Conservation (phyloP, 2,797 vertebrate species). For the Paramormyrops hopkinsi region DNA sequence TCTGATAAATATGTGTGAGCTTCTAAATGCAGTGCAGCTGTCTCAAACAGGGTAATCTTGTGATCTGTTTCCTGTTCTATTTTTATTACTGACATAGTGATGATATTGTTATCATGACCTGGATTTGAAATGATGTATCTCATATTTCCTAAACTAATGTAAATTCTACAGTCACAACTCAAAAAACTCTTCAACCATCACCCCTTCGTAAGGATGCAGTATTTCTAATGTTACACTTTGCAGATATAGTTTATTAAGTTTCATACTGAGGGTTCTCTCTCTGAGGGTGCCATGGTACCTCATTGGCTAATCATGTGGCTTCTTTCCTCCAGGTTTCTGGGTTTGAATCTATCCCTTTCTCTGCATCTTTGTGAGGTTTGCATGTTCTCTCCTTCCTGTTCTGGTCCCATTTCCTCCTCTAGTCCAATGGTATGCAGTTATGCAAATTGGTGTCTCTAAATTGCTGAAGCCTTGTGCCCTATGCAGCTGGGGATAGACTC, state of each 20-base stretch:
- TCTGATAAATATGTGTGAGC: slow-evolving; percentile 15
- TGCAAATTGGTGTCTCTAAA: neutral
- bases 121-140: slow-evolving; percentile 50
- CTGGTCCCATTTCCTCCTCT: neutral
- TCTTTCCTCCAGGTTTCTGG: neutral
- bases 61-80: slow-evolving; percentile 73
- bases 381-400: neutral
- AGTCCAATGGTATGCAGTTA: neutral
- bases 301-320: neutral
- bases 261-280: neutral
- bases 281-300: neutral
- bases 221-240: neutral
- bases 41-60: slow-evolving; percentile 58
- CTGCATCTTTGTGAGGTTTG: neutral
- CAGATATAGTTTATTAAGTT: neutral
- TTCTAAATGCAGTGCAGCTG: slow-evolving; percentile 19
- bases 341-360: neutral
- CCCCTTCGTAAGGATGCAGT: neutral
- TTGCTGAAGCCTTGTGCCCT: neutral
- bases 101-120: slow-evolving; percentile 68
- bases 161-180: slow-evolving; percentile 27
- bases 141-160: slow-evolving; percentile 49
- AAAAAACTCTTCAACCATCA: neutral
- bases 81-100: slow-evolving; percentile 61
- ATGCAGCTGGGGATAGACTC: neutral